Conservation (phyloP, 2,888 invertebrate species). For the Trichacis sp. region DNA sequence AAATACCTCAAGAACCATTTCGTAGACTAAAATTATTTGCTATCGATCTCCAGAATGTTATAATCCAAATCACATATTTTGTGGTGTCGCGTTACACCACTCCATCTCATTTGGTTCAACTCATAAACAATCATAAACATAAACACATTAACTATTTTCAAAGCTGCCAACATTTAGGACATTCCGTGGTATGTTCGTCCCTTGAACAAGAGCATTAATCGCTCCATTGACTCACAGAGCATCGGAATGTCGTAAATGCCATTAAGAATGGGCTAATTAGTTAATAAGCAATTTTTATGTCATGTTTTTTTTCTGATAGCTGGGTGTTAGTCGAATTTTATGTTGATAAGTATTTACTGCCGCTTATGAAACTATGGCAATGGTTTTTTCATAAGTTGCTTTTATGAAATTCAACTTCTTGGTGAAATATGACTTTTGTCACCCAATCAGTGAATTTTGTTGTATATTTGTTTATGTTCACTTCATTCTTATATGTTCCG, state of each 20-base stretch:
- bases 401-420: too few relatives aligned
- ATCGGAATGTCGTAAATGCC: constrained; percentile 33
- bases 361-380: not conserved
- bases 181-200: constrained; percentile 33
- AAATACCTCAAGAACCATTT: constrained; percentile 95
- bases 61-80: constrained; percentile 51
- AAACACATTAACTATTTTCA: constrained; percentile 49
- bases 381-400: too few relatives aligned
- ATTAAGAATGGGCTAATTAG: constrained; percentile 3
- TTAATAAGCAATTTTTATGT: constrained; percentile 9
- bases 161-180: constrained; percentile 49
- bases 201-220: constrained; percentile 3
- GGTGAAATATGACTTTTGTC: too few relatives aligned
- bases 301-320: not conserved
- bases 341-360: not conserved
- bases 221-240: constrained; percentile 21
- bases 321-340: not conserved
- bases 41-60: constrained; percentile 39
- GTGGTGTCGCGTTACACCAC: constrained; percentile 45
- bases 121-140: constrained; percentile 45
- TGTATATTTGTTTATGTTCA: constrained; percentile 24
- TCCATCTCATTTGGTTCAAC: constrained; percentile 55
- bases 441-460: constrained; percentile 1
- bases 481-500: too few relatives aligned
- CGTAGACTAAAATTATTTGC: constrained; percentile 71